These are phyloP conservation scores for Pristionchus arcanus DNA, from an alignment of 2,888 invertebrate genomes.

Conservation along the genomic window DNA sequence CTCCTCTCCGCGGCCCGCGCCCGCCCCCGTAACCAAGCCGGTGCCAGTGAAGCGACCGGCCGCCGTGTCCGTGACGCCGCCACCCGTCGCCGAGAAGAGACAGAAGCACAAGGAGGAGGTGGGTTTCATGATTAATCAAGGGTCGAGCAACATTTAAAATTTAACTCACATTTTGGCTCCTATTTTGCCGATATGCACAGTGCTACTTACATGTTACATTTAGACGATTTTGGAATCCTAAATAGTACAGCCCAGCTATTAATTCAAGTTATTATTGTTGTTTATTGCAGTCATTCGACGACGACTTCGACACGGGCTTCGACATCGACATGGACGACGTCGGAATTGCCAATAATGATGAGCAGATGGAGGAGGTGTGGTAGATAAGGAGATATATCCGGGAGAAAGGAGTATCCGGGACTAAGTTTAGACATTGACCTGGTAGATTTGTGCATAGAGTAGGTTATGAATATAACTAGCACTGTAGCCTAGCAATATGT, in stretches of 20 bases:
- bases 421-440: neutral
- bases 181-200: too few relatives aligned
- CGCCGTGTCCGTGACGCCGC: neutral
- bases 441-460: too few relatives aligned
- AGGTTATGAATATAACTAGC: too few relatives aligned
- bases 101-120: neutral
- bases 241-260: too few relatives aligned
- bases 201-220: too few relatives aligned
- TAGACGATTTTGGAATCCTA: too few relatives aligned
- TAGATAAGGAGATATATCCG: neutral
- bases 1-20: neutral
- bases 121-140: too few relatives aligned
- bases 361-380: slow-evolving; percentile 45
- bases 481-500: neutral
- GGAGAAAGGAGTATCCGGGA: too few relatives aligned
- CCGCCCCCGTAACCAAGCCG: neutral
- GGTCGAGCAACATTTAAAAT: too few relatives aligned
- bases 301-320: slow-evolving; percentile 13
- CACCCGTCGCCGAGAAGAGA: neutral
- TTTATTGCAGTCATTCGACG: neutral
- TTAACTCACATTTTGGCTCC: too few relatives aligned
- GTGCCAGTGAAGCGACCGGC: slow-evolving; percentile 2
- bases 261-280: neutral
- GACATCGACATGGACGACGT: slow-evolving; percentile 14
- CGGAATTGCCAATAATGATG: slow-evolving; percentile 13